Conservation (phyloP, 64 coral and sea anemone genomes). For the Platygyra sinensis region DNA sequence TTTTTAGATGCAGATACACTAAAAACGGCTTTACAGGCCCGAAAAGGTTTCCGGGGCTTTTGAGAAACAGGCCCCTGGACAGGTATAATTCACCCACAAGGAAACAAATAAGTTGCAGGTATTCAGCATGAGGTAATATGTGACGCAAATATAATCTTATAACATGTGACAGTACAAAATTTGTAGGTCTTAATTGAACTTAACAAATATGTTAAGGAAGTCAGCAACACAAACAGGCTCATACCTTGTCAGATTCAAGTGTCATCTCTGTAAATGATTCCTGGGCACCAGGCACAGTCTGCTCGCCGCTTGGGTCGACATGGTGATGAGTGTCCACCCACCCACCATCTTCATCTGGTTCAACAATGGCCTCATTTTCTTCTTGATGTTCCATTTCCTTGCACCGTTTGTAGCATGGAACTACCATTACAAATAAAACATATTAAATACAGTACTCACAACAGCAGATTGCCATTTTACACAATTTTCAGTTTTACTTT, state of each 20-base stretch:
- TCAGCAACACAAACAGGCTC: background rate
- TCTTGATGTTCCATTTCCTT: constrained; percentile 99
- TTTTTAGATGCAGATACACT: too few species aligned
- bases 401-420: constrained; percentile 96
- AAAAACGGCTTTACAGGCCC: too few species aligned
- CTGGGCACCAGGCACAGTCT: constrained; percentile 63
- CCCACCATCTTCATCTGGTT: constrained; percentile 96
- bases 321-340: constrained; percentile 94
- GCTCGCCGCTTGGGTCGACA: constrained; percentile 82
- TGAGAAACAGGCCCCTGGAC: too few species aligned
- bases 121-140: too few species aligned
- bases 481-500: too few species aligned
- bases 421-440: constrained; percentile 7
- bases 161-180: too few species aligned
- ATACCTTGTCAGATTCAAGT: constrained; percentile 94
- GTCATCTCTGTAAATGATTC: constrained; percentile 95
- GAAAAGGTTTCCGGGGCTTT: too few species aligned
- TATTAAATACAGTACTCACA: background rate
- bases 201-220: too few species aligned
- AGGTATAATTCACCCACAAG: too few species aligned
- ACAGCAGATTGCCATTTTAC: background rate
- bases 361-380: constrained; percentile 99
- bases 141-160: too few species aligned
- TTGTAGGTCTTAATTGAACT: too few species aligned
- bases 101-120: too few species aligned